Conservation (phyloP, 2,113 vertebrate species). For the Craseonycteris thonglongyai region DNA sequence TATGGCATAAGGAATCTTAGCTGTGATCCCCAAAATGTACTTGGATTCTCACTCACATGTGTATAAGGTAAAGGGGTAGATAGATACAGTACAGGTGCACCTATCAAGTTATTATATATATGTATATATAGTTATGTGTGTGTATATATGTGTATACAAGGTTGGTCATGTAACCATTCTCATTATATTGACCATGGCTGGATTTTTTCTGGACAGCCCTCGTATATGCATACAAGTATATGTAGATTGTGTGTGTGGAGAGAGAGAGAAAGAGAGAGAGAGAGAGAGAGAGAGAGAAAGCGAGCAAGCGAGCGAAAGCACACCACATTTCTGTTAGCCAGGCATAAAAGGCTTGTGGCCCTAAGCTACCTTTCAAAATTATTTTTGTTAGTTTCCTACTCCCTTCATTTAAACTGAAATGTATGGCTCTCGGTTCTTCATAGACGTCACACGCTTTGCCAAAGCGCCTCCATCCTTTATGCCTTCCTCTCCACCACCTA, state of each 20-base stretch:
- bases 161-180: no score
- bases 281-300: no score
- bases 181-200: no score
- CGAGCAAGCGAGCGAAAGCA: no score
- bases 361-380: background rate
- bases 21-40: background rate
- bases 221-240: no score
- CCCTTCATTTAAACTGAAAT: background rate
- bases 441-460: rapidly evolving
- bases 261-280: no score
- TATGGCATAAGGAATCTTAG: background rate
- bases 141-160: background rate
- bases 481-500: background rate
- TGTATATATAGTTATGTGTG: background rate
- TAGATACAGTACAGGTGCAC: rapidly evolving
- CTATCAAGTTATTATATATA: background rate
- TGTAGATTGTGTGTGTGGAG: no score
- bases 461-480: rapidly evolving
- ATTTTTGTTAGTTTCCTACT: background rate
- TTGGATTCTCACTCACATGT: background rate
- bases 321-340: no score
- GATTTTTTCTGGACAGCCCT: no score
- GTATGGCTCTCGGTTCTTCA: rapidly evolving
- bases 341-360: background rate
- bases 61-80: background rate